Conservation (phyloP, 53 echinoderm and acorn worm species). For the Paelopatides confundens region DNA sequence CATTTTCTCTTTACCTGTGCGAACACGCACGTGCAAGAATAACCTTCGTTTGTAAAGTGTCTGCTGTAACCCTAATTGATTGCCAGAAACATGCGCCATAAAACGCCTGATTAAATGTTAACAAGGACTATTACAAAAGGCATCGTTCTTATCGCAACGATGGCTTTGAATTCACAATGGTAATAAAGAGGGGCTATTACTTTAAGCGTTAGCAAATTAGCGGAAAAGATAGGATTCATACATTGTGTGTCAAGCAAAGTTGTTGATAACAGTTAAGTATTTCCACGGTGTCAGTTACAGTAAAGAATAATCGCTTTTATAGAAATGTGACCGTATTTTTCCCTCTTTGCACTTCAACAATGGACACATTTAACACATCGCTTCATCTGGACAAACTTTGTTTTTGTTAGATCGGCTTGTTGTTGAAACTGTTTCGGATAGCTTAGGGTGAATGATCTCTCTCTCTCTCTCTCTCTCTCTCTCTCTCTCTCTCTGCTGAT, state of each 20-base stretch:
- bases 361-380: neutral
- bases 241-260: neutral
- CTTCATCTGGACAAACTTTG: neutral
- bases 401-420: neutral
- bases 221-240: neutral
- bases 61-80: neutral
- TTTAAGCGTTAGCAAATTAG: neutral
- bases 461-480: too few relatives aligned
- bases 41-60: neutral
- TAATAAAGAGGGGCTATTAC: neutral
- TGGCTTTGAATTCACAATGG: neutral
- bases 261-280: neutral
- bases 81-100: slow-evolving; percentile 7
- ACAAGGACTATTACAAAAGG: slow-evolving; percentile 27
- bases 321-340: neutral
- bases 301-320: neutral
- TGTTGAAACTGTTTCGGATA: too few relatives aligned
- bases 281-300: neutral
- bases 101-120: slow-evolving; percentile 13
- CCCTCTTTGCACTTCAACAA: neutral
- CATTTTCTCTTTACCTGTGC: neutral
- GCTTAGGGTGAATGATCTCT: too few relatives aligned
- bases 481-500: too few relatives aligned
- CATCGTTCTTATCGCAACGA: neutral
- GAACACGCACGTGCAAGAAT: neutral